These are phyloP conservation scores for Thrips palmi DNA, from an alignment of 1,140 invertebrate genomes.

Conservation along the genomic window DNA sequence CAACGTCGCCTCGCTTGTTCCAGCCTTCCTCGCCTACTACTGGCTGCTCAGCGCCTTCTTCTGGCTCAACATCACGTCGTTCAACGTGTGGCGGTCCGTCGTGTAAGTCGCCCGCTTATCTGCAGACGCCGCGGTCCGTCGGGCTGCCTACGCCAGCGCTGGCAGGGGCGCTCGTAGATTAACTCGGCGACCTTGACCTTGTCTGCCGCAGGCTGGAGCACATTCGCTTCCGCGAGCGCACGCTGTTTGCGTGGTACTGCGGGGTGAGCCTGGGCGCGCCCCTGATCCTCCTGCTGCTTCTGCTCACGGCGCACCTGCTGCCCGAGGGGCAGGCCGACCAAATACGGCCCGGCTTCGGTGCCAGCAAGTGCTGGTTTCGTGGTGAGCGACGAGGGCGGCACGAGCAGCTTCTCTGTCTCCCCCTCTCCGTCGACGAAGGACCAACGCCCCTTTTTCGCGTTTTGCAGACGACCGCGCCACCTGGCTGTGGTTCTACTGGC, in stretches of 20 bases:
- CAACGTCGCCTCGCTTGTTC: slow-evolving; percentile 13
- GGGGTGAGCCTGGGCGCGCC: slow-evolving; percentile 36
- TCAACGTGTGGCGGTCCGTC: slow-evolving; percentile 39
- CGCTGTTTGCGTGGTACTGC: slow-evolving; percentile 30
- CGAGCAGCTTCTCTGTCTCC: background rate
- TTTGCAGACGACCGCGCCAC: slow-evolving; percentile 29
- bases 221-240: slow-evolving; percentile 18
- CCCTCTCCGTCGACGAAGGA: background rate
- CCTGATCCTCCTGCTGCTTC: slow-evolving; percentile 27
- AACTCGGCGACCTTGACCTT: background rate
- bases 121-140: no score
- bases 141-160: no score
- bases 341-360: slow-evolving; percentile 35
- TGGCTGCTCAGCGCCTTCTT: slow-evolving; percentile 41
- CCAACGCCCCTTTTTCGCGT: slow-evolving; percentile 7
- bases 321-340: slow-evolving; percentile 27
- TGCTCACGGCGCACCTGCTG: slow-evolving; percentile 29
- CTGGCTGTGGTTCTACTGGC: slow-evolving; percentile 45
- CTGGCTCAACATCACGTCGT: slow-evolving; percentile 43
- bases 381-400: slow-evolving; percentile 22
- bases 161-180: no score
- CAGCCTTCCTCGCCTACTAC: slow-evolving; percentile 38
- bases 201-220: slow-evolving; percentile 5
- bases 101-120: slow-evolving; percentile 27
- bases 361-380: slow-evolving; percentile 36